Evolutionary conservation across 2,888 invertebrate genomes (phyloP), one percentile per base, ranked within the genome.

Genomic region (Melieria crassipennis): DNA sequence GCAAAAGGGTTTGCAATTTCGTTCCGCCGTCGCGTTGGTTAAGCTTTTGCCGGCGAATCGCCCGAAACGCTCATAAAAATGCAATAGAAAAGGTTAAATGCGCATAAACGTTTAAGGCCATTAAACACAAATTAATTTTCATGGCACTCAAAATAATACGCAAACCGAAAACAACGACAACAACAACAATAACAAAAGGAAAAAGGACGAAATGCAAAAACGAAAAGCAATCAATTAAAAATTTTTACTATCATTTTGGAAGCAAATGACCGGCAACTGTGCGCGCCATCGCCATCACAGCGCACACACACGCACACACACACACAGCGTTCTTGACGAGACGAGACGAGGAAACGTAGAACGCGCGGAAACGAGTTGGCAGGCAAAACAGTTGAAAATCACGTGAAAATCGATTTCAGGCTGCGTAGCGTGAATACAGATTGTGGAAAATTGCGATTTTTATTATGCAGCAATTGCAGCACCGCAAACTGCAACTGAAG

Each of bases 141-240:
- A 52, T 52, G 52, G 52, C 52, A 52, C 52, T 52, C 13, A 52
- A 52, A 52, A 13, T 7, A 30, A 30, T 52, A n/a, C 52, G 11
- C 13, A 6, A 52, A 13, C 13, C 13, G 7, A 52, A 52, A 52
- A 52, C 9, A n/a, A 52, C 30, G 2, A 30, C 30, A 30, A 30
- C 30, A 30, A 30, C 2, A 30, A 30, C 30, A 30, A 30, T 3
- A 30, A 30, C 2, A 30, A 30, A 30, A 30, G 30, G 30, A 30
- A 30, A 30, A 30, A 30, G 30, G 13, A 52, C 11, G 11, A 52
- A 52, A 52, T 52, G 11, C n/a, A 7, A 52, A 52, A 52, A 52
- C 52, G 52, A 52, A 13, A 52, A 52, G 52, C 52, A n/a, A 52
- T 52, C 52, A 52, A 52, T 52, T 52, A 52, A 52, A 52, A 52